Evolutionary conservation across 2,113 vertebrate genomes (phyloP), one percentile per base, ranked within the genome.

Genomic region (Mionectes macconnelli): DNA sequence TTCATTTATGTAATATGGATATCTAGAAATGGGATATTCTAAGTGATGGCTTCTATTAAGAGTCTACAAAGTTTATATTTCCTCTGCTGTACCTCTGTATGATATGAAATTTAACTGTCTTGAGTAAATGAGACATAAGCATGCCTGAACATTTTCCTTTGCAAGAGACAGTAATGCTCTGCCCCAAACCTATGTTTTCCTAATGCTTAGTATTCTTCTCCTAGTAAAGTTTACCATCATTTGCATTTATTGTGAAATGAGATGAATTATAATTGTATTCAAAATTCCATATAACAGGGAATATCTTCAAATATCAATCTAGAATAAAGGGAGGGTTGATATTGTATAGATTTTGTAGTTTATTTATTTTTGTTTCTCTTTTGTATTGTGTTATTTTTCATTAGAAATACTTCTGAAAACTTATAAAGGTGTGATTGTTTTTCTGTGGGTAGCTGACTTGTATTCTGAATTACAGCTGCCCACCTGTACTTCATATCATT

Each of bases 391-490:
- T 30, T 42, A 3, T 9, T 86, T 84, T 91, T 73, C 8, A 21
- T 52, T 83, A 75, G 5, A 90, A 86, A 55, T 90, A 20, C 3
- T 75, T 85, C 44, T 12, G 6, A 27, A 49, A 85, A 49, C 9
- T n/a, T 87, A 35, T 9, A 63, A 77, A 81, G 2, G 4, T 74
- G 8, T 66, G 25, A 69, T 5, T 67, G 16, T 17, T 93, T 82
- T 87, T 45, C 5, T 50, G 7, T 28, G 23, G 10, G 11, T 75
- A 0, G 0, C 10, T 74, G 44, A 27, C 17, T 85, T 56, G 21
- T 35, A 44, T 66, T 60, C n/a, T 67, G 23, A 57, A 66, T 84
- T 87, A 47, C 12, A 19, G 30, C 42, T 78, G 37, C 19, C 24
- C 80, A 42, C 3, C 5, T 45, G 9, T 12, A 31, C 12, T 84